phyloP scores from a whole-genome alignment of 2,888 invertebrate species.

The Drosophila setosimentum region DNA sequence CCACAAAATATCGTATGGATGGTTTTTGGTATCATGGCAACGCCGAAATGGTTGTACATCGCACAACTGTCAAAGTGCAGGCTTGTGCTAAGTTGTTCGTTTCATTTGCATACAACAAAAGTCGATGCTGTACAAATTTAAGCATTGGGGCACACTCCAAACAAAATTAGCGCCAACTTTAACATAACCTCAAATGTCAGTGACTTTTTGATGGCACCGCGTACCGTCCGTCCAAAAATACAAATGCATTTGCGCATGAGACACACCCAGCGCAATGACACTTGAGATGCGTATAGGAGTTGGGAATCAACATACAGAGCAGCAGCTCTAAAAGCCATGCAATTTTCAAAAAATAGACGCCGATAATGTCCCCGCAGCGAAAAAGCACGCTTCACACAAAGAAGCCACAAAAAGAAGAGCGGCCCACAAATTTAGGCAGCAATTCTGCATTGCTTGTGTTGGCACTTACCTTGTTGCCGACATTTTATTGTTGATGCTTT shows the following conservation, averaged over 20 bases:
- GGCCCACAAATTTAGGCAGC: slow-evolving; percentile 6
- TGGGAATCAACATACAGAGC: slow-evolving; percentile 16
- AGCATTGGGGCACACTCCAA: slow-evolving; percentile 36
- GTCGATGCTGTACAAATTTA: slow-evolving; percentile 30
- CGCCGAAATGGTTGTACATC: slow-evolving; percentile 21
- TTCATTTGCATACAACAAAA: slow-evolving; percentile 49
- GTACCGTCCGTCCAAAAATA: slow-evolving; percentile 48
- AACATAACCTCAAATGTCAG: slow-evolving; percentile 77
- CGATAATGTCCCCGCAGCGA: slow-evolving; percentile 32
- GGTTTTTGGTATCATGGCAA: slow-evolving; percentile 50
- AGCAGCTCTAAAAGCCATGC: slow-evolving; percentile 2
- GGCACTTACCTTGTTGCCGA: slow-evolving; percentile 73
- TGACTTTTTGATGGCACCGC: slow-evolving; percentile 30
- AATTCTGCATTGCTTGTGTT: slow-evolving; percentile 8
- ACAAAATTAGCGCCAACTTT: slow-evolving; percentile 59
- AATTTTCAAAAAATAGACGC: slow-evolving; percentile 65
- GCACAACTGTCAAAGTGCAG: slow-evolving; percentile 27
- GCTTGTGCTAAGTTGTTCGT: slow-evolving; percentile 25
- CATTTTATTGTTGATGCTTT: slow-evolving; percentile 65
- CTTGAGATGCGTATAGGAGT: background rate
- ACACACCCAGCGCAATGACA: slow-evolving; percentile 64
- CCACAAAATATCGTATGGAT: background rate
- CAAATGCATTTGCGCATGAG: slow-evolving; percentile 64
- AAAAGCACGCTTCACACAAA: slow-evolving; percentile 75
- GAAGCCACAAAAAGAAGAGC: slow-evolving; percentile 71